Base-by-base conservation (phyloP, 1,140 invertebrate species). In the Lordiphosa collinella region DNA sequence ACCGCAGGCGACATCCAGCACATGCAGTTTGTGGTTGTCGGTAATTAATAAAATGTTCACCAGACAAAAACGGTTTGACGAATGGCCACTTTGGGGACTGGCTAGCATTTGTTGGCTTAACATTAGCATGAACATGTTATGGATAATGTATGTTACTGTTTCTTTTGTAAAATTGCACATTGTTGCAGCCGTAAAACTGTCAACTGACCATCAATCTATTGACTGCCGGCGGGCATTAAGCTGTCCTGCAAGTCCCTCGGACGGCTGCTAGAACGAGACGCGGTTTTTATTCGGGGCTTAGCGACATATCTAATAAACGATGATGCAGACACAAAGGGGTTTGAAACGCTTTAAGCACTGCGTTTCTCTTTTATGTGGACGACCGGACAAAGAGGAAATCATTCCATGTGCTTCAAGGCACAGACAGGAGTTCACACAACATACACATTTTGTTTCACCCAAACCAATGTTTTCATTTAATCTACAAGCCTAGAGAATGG, bases 151-250 rank as follows among this genome's bases (percentile, higher is more conserved):
- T 62, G 14, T 40, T 44, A 7, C 13, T 37, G 12, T 38, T 16
- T 9, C 22, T 22, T 51, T 29, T 12, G 16, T 29, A 11, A 57
- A 35, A 70, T 60, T 71, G 76, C 65, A 62, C 59, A 66, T 82
- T 82, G 70, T 80, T 80, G 51, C 51, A 62, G 46, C 48, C 46
- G 56, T 32, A 55, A 46, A 56, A 65, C 72, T 78, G 78, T 84
- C 78, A 78, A 84, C 79, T 69, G 79, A 61, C 66, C 79, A 84
- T 84, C 78, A 84, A 84, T 84, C 78, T 78, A 82, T 82, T 68
- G 71, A 49, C 55, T 51, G 53, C 71, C 70, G 31, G 40, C 32
- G 36, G 65, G 72, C 72, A 57, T 65, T 84, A 84, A 78, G 78
- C 78, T 65, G 63, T 18, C 68, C 53, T 31, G 63, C 53, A 76